These are phyloP conservation scores for Whitmania pigra DNA, from an alignment of 1,140 invertebrate species.

Conservation along the genomic window DNA sequence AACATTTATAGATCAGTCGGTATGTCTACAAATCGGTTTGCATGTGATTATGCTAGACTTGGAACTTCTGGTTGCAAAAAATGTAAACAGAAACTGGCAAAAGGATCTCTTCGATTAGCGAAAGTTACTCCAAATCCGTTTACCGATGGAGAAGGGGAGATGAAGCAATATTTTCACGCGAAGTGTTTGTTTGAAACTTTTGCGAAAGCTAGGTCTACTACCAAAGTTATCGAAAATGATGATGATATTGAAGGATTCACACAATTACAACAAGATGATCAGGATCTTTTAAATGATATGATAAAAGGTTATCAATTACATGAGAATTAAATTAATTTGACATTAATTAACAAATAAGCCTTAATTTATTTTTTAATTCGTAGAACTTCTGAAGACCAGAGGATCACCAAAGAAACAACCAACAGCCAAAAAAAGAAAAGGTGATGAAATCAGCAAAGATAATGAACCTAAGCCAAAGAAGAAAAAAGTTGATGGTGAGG, in stretches of 20 bases:
- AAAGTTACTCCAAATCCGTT: constrained; percentile 65
- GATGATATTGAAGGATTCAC: constrained; percentile 65
- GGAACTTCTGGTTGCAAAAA: constrained; percentile 70
- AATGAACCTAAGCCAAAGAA: background rate
- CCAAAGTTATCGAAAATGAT: constrained; percentile 66
- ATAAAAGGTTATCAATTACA: constrained; percentile 39
- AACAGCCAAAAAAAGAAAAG: constrained; percentile 11
- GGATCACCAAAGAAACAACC: constrained; percentile 5
- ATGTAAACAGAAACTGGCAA: constrained; percentile 66
- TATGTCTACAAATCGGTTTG: constrained; percentile 21
- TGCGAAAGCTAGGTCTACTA: constrained; percentile 60
- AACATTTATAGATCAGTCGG: too few relatives aligned
- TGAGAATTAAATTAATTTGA: background rate
- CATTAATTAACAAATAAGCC: background rate
- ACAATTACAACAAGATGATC: constrained; percentile 54
- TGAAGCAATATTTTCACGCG: constrained; percentile 74
- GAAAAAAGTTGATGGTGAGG: background rate
- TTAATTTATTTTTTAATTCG: background rate
- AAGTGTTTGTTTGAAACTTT: constrained; percentile 67
- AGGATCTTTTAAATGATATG: constrained; percentile 49
- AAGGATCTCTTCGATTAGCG: constrained; percentile 57
- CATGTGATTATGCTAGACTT: constrained; percentile 59
- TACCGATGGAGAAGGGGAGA: constrained; percentile 56
- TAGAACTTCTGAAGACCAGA: constrained; percentile 4
- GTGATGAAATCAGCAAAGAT: too few relatives aligned